phyloP scores from a whole-genome alignment of 2,888 invertebrate species.

The Melipona bicolor region DNA sequence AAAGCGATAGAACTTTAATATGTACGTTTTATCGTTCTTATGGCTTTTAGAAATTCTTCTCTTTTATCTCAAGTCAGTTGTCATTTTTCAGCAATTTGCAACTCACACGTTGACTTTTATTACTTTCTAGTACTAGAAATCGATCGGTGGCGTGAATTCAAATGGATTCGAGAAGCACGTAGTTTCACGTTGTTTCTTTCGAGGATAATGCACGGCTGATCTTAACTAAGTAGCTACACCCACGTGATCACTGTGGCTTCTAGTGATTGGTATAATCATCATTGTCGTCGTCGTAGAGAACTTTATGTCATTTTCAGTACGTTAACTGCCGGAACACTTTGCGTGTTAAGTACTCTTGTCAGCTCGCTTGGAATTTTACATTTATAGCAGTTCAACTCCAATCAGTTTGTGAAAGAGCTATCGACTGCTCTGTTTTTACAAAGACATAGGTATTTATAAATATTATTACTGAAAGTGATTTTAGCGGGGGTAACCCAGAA shows the following conservation, averaged over 20 bases:
- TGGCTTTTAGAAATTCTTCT: not conserved
- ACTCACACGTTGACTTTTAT: not conserved
- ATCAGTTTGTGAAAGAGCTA: not conserved
- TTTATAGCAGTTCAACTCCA: not conserved
- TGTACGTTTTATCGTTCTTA: not conserved
- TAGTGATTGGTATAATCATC: not conserved
- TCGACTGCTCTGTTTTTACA: not conserved
- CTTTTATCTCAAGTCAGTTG: no score
- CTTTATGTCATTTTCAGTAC: not conserved
- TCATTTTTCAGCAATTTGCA: conserved; percentile 18
- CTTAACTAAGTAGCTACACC: conserved; percentile 12
- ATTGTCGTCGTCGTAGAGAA: conserved; percentile 16
- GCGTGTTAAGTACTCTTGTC: not conserved
- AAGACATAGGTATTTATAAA: no score
- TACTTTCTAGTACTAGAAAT: not conserved
- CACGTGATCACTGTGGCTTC: not conserved
- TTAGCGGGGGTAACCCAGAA: no score
- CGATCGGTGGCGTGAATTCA: not conserved
- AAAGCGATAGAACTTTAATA: no score
- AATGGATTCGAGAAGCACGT: conserved; percentile 2
- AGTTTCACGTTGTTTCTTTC: conserved; percentile 5
- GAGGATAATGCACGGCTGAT: conserved; percentile 15
- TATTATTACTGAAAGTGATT: no score
- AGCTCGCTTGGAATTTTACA: not conserved
- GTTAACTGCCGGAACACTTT: not conserved